These are phyloP conservation scores for Epizoanthus ramosus DNA, from an alignment of 92 coral and sea anemone species.

Conservation along the genomic window DNA sequence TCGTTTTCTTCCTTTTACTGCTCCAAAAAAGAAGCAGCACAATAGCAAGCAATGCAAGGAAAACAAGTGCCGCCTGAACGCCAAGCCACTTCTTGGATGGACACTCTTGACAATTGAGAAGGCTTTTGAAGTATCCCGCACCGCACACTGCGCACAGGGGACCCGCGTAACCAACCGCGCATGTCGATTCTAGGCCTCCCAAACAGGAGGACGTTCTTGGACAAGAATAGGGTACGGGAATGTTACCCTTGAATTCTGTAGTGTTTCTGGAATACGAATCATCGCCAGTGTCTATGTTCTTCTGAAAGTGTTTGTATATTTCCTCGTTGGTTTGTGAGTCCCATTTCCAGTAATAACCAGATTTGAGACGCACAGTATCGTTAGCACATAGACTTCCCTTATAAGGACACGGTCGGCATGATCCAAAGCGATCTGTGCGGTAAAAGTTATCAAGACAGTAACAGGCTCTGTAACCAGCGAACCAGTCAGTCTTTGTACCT, in stretches of 20 bases:
- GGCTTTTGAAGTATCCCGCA: constrained; percentile 38
- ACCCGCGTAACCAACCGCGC: constrained; percentile 63
- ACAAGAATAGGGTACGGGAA: constrained; percentile 56
- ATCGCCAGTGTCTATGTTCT: constrained; percentile 40
- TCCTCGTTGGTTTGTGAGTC: constrained; percentile 6
- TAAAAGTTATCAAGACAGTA: constrained; percentile 37
- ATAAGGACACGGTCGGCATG: constrained; percentile 36
- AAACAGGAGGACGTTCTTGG: constrained; percentile 53
- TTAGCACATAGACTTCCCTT: constrained; percentile 41
- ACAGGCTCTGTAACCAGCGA: constrained; percentile 51
- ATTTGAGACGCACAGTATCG: constrained; percentile 43
- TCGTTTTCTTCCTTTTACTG: constrained; percentile 41
- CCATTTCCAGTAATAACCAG: constrained; percentile 70
- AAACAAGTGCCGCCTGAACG: constrained; percentile 39
- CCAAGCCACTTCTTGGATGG: constrained; percentile 53
- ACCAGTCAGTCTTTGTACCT: constrained; percentile 36
- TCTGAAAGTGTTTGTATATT: constrained; percentile 43
- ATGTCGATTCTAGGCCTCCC: constrained; percentile 59
- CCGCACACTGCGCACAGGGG: constrained; percentile 66
- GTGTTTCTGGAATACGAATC: constrained; percentile 38
- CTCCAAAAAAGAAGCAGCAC: constrained; percentile 34
- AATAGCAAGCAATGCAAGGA: constrained; percentile 42
- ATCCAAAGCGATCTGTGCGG: constrained; percentile 48
- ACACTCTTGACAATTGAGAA: constrained; percentile 53
- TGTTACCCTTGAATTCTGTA: constrained; percentile 31